Evolutionary conservation across 2,113 vertebrate genomes (phyloP).

Genomic region (Carassius carassius): DNA sequence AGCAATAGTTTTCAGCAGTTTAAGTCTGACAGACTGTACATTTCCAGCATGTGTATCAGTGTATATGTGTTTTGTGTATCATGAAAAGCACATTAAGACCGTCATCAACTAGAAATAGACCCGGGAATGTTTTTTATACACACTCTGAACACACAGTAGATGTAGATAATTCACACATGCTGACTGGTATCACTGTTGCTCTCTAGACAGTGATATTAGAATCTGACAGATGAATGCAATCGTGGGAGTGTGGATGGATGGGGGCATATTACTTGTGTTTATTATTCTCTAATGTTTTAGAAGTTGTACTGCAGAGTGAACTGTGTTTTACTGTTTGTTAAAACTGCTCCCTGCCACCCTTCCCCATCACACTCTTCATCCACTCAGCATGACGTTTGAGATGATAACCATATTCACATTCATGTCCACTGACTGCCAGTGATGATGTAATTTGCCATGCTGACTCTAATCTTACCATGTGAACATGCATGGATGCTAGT

Average conservation of each 20-base stretch:
- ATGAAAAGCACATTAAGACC: constrained; percentile 15
- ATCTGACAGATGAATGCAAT: constrained; percentile 58
- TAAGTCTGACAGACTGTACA: background rate
- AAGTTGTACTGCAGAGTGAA: constrained; percentile 55
- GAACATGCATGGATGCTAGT: constrained; percentile 60
- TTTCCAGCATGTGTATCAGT: constrained; percentile 56
- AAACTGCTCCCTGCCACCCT: constrained; percentile 53
- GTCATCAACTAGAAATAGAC: background rate
- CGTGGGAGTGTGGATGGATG: constrained; percentile 60
- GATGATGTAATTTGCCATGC: constrained; percentile 14
- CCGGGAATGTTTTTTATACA: constrained; percentile 55
- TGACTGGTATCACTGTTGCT: constrained; percentile 58
- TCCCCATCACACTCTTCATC: constrained; percentile 47
- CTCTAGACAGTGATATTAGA: constrained; percentile 57
- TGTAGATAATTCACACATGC: constrained; percentile 60
- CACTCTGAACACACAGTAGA: constrained; percentile 45
- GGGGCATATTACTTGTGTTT: constrained; percentile 54
- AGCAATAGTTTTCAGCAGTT: background rate
- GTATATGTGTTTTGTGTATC: constrained; percentile 62
- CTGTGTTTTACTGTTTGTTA: constrained; percentile 53
- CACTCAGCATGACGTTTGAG: constrained; percentile 45
- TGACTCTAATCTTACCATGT: constrained; percentile 14
- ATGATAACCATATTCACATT: constrained; percentile 3
- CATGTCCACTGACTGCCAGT: background rate
- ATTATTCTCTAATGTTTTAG: constrained; percentile 49